Evolutionary conservation across 2,797 vertebrate genomes (phyloP), one percentile per base, ranked within the genome.

Genomic region (Alca torda): DNA sequence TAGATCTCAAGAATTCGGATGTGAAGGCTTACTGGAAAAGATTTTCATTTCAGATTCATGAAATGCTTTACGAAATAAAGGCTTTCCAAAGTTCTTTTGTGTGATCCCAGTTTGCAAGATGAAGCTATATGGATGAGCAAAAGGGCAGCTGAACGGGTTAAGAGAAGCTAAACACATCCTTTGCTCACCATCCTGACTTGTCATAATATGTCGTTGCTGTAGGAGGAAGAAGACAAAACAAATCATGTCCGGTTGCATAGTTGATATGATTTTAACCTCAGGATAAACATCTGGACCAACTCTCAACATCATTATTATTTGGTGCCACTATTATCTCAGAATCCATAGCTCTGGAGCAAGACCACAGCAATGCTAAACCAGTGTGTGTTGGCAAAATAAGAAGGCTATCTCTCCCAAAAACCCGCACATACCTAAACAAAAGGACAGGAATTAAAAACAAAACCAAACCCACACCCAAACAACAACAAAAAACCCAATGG

Each of bases 261-360:
- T 2, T 93, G 92, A 80, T 68, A 84, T 43, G 59, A 95, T 82
- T 90, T 93, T 95, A 74, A 90, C 90, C 88, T 94, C 88, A 64
- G 83, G 91, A 90, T 74, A 96, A 95, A 94, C 96, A 95, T 95
- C 94, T 94, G 93, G 87, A 93, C 77, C 69, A 72, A 54, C 25
- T 73, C 72, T 70, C 89, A 65, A n/a, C n/a, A 63, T 67, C 17
- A 26, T 45, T 56, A 61, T 45, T 84, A 80, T 87, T 94, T 81
- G 43, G 60, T 91, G 63, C 20, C 16, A 23, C 19, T 63, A 15
- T 26, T 81, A 65, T n/a, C 13, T 50, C 59, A 59, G 63, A 86
- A 88, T 46, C 31, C 8, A 3, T 19, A 33, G 35, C 16, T 89
- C 50, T 63, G 43, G 25, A 86, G 10, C 11, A 88, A 83, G 45